Conservation (phyloP, 2,113 vertebrate species). For the Podarcis cretensis region DNA sequence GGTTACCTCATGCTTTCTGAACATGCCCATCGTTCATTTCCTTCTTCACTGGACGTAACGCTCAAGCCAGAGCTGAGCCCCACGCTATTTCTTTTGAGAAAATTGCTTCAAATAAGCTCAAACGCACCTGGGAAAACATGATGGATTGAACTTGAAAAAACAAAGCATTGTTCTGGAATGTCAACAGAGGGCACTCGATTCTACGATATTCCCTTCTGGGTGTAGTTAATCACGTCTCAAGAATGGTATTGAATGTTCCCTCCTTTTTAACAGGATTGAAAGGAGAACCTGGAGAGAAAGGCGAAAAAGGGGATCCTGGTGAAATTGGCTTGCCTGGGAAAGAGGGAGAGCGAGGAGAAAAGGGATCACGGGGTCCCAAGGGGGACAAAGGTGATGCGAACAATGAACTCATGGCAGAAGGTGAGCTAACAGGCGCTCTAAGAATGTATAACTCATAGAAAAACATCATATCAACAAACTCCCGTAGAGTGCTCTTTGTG, state of each 20-base stretch:
- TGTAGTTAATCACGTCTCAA: neutral
- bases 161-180: too few species aligned
- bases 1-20: too few species aligned
- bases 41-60: neutral
- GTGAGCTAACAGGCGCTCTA: constrained; percentile 39
- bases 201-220: neutral
- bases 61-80: neutral
- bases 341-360: constrained; percentile 73
- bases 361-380: constrained; percentile 85
- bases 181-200: neutral
- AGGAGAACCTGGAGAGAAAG: constrained; percentile 75
- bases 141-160: neutral
- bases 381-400: constrained; percentile 79
- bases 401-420: constrained; percentile 62
- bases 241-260: neutral
- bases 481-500: neutral
- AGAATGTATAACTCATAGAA: neutral
- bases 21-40: too few species aligned
- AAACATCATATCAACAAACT: neutral
- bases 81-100: neutral
- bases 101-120: neutral
- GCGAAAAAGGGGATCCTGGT: constrained; percentile 79
- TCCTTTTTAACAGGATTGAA: constrained; percentile 69
- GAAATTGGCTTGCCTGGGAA: constrained; percentile 76
- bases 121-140: neutral